A percentile compares a stretch with the other conserved stretches of the same genome.
phyloP scores from a whole-genome alignment of 2,888 invertebrate species.

The Lycia hirtaria region DNA sequence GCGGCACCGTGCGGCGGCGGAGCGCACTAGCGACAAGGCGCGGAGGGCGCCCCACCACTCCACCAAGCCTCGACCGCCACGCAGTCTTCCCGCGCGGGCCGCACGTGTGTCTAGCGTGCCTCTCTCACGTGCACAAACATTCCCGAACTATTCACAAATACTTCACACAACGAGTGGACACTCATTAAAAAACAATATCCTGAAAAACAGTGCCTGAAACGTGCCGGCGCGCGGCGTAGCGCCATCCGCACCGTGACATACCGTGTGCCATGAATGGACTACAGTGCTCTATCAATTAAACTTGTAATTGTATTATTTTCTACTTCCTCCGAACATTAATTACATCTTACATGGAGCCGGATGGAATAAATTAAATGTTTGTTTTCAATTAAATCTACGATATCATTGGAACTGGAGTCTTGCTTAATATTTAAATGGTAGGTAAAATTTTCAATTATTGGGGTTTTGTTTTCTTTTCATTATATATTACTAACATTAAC shows the following conservation, averaged over 20 bases:
- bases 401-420: slow-evolving; percentile 60
- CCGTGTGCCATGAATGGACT: slow-evolving; percentile 62
- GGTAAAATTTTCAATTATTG: slow-evolving; percentile 55
- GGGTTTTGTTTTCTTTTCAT: slow-evolving; percentile 32
- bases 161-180: slow-evolving; percentile 58
- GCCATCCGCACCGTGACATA: slow-evolving; percentile 47
- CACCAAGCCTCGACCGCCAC: slow-evolving; percentile 74
- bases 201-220: slow-evolving; percentile 52
- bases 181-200: slow-evolving; percentile 53
- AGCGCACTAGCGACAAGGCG: slow-evolving; percentile 52
- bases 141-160: slow-evolving; percentile 65
- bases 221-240: slow-evolving; percentile 57
- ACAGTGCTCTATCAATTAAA: slow-evolving; percentile 73
- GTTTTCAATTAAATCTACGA: slow-evolving; percentile 58
- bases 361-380: slow-evolving; percentile 75
- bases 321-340: slow-evolving; percentile 76
- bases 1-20: slow-evolving; percentile 56
- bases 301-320: slow-evolving; percentile 76
- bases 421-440: slow-evolving; percentile 75
- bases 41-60: slow-evolving; percentile 67
- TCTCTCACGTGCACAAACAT: slow-evolving; percentile 61
- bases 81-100: slow-evolving; percentile 84
- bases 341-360: slow-evolving; percentile 76
- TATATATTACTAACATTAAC: not conserved
- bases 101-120: slow-evolving; percentile 81